Percentiles rank a stretch among this genome's conserved stretches.
Conservation (phyloP, 2,113 vertebrate genomes). For the Saccopteryx leptura region DNA sequence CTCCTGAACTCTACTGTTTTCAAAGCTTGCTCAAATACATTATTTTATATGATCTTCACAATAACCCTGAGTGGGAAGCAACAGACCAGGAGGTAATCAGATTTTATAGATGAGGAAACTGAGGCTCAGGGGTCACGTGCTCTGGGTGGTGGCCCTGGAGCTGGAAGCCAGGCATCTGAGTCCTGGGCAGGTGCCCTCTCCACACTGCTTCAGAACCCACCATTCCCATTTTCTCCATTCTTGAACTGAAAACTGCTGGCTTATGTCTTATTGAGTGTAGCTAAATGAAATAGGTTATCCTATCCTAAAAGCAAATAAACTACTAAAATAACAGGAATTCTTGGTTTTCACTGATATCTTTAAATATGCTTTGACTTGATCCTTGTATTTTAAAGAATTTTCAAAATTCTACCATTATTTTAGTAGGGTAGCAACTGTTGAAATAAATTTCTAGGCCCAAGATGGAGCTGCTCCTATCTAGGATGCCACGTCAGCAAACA, state of each 20-base stretch:
- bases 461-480: not conserved
- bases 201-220: not conserved
- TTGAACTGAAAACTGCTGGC: not conserved
- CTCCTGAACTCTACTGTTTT: not conserved
- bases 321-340: constrained; percentile 19
- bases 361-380: constrained; percentile 11
- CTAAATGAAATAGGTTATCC: not conserved
- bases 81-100: constrained; percentile 2
- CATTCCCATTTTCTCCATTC: not conserved
- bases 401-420: constrained; percentile 65
- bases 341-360: constrained; percentile 44
- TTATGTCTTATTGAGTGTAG: not conserved
- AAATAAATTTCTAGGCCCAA: not conserved
- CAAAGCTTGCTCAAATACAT: not conserved
- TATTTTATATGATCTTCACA: constrained; percentile 30
- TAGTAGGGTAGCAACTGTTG: not conserved
- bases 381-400: constrained; percentile 49
- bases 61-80: not conserved
- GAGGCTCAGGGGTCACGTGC: not conserved
- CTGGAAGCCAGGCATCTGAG: not conserved
- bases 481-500: not conserved
- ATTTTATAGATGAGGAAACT: constrained; percentile 41
- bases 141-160: not conserved
- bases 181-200: not conserved
- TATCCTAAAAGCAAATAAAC: not conserved